These are phyloP conservation scores for Sitta europaea DNA, from an alignment of 2,113 vertebrate genomes.

Conservation along the genomic window DNA sequence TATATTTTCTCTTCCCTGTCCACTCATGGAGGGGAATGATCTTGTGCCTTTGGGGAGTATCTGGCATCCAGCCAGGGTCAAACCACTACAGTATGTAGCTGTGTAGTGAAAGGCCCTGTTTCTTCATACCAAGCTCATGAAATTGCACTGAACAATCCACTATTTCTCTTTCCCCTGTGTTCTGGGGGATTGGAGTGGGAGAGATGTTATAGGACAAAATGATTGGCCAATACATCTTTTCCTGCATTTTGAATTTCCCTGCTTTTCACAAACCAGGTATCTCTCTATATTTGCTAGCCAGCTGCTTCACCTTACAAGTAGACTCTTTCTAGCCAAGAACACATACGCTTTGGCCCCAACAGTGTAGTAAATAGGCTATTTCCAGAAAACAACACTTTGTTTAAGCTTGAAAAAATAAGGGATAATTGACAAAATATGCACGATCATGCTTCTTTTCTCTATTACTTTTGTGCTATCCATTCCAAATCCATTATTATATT, in stretches of 20 bases:
- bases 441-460: neutral
- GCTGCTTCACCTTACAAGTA: neutral
- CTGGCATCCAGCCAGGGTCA: neutral
- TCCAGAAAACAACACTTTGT: neutral
- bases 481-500: neutral
- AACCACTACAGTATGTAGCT: accelerated
- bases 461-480: neutral
- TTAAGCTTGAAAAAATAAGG: neutral
- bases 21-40: neutral
- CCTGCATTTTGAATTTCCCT: neutral
- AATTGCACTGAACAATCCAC: neutral
- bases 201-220: neutral
- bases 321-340: neutral
- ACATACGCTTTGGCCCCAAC: neutral
- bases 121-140: neutral
- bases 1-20: neutral
- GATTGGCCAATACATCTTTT: neutral
- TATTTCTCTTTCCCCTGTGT: neutral
- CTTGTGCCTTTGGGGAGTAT: neutral
- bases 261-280: neutral
- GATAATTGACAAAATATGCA: neutral
- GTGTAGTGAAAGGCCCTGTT: neutral
- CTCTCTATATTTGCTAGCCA: neutral
- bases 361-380: neutral
- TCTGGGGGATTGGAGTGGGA: neutral